These are phyloP conservation scores for Exephanes ischioxanthus DNA, from an alignment of 2,888 invertebrate species.

Conservation along the genomic window DNA sequence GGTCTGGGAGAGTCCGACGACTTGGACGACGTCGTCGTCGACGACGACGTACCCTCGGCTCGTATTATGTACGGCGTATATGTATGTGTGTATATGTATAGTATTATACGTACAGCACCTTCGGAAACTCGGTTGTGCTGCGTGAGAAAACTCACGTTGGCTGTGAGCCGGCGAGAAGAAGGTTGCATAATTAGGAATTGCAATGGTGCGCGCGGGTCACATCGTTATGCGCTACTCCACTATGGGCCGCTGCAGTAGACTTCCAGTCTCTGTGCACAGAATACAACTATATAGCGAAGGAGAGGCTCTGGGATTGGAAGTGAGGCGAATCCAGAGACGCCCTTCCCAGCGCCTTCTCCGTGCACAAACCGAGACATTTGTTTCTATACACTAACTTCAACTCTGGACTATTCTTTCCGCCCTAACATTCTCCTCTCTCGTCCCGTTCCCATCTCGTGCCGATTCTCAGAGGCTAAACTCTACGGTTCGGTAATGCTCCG, in stretches of 20 bases:
- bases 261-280: conserved; percentile 27
- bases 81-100: background rate
- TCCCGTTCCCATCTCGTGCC: conserved; percentile 26
- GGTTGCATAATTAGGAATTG: conserved; percentile 82
- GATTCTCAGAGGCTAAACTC: conserved; percentile 33
- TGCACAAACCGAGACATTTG: conserved; percentile 9
- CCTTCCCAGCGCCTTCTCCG: conserved; percentile 62
- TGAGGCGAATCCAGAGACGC: conserved; percentile 62
- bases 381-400: background rate
- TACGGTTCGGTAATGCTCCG: background rate
- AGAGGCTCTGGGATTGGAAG: conserved; percentile 38
- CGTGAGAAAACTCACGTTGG: conserved; percentile 80
- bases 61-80: background rate
- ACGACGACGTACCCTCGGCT: conserved; percentile 2
- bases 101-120: conserved; percentile 17
- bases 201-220: conserved; percentile 73
- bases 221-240: conserved; percentile 61
- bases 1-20: background rate
- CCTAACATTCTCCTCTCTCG: conserved; percentile 25
- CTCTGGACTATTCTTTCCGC: conserved; percentile 33
- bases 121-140: conserved; percentile 71
- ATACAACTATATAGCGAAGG: conserved; percentile 14
- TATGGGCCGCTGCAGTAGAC: conserved; percentile 35
- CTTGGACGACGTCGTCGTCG: conserved; percentile 30
- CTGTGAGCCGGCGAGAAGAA: conserved; percentile 69